Evolutionary conservation across 2,797 vertebrate genomes (phyloP).

Genomic region (Mormyrops attenuatus): DNA sequence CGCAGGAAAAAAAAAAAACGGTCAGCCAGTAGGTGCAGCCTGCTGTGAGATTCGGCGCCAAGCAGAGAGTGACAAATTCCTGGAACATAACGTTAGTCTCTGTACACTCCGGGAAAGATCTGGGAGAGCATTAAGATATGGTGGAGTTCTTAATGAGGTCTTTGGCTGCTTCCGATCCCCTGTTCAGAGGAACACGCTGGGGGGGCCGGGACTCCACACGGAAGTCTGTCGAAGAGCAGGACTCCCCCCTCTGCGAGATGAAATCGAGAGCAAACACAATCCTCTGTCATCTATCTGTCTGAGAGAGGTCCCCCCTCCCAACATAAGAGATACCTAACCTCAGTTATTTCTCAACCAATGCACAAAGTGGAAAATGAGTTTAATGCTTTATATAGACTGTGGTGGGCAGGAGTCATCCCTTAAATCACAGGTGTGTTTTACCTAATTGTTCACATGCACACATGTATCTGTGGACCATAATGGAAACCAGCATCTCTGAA

Average conservation of each 20-base stretch:
- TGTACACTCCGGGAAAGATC: background rate
- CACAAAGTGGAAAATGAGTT: background rate
- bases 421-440: background rate
- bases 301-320: background rate
- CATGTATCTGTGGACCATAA: background rate
- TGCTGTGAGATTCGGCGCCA: background rate
- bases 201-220: background rate
- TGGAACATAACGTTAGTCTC: background rate
- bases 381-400: background rate
- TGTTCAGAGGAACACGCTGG: background rate
- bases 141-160: background rate
- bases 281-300: constrained; percentile 1
- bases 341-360: background rate
- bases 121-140: background rate
- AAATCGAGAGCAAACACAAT: background rate
- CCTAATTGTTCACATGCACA: background rate
- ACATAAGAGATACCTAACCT: background rate
- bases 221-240: background rate
- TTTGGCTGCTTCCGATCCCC: background rate
- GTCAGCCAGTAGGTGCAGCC: background rate
- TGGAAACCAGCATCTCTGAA: background rate
- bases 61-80: background rate
- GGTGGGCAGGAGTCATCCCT: background rate
- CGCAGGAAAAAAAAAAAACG: background rate
- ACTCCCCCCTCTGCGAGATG: background rate